Conservation (phyloP, 2,113 vertebrate genomes). For the Microtus oregoni region DNA sequence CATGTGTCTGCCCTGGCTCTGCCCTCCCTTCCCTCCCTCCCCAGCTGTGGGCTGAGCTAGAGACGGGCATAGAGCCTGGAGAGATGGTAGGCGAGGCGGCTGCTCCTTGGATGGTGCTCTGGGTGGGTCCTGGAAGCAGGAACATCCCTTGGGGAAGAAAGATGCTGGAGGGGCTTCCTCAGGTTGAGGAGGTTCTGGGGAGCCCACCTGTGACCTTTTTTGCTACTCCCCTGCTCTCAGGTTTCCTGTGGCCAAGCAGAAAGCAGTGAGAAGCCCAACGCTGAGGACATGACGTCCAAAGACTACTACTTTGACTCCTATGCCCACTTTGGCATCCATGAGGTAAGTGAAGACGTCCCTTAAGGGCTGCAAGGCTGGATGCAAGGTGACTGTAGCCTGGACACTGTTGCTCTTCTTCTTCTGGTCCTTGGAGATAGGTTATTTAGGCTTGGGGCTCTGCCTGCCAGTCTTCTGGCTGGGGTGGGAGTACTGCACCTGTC, state of each 20-base stretch:
- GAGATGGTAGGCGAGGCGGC: conserved; percentile 81
- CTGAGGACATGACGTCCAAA: conserved; percentile 97
- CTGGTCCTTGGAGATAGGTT: conserved; percentile 57
- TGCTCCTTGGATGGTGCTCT: conserved; percentile 59
- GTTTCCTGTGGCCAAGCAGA: conserved; percentile 90
- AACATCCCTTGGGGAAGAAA: conserved; percentile 24
- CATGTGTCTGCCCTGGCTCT: conserved; percentile 58
- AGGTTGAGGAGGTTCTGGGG: not conserved
- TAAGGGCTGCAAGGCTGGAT: not conserved
- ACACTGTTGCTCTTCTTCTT: not conserved
- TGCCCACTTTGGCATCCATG: conserved; percentile 96
- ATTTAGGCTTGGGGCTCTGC: not conserved
- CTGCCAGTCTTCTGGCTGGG: not conserved
- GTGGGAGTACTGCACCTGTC: not conserved
- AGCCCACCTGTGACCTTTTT: conserved; percentile 20
- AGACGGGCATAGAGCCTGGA: conserved; percentile 81
- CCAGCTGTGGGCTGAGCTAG: conserved; percentile 84
- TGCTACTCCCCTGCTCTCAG: conserved; percentile 77
- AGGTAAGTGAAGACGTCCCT: conserved; percentile 88
- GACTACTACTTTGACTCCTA: conserved; percentile 98
- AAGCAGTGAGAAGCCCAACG: conserved; percentile 91
- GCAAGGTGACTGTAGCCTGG: not conserved
- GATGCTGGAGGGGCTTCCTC: conserved; percentile 1
- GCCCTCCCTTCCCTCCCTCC: conserved; percentile 65
- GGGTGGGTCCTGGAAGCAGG: conserved; percentile 52